Percentiles rank a stretch among this genome's conserved stretches.
Conservation (phyloP, 2,797 vertebrate species). For the Sardinella longiceps region DNA sequence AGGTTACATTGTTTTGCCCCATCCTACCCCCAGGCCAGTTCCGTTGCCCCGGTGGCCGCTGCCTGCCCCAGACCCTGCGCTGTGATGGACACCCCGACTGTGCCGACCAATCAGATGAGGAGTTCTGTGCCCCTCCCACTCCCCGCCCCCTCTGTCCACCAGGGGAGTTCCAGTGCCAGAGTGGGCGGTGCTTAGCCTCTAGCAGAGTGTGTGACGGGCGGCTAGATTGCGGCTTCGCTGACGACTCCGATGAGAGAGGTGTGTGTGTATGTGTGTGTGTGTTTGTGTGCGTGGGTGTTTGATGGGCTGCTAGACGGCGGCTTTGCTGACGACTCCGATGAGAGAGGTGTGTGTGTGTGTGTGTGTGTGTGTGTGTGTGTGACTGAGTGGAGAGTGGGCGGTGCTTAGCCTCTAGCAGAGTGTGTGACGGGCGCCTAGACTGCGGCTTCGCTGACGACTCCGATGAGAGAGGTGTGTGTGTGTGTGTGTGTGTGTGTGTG, state of each 20-base stretch:
- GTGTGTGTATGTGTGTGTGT: constrained; percentile 25
- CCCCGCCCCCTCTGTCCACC: constrained; percentile 62
- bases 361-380: constrained; percentile 12
- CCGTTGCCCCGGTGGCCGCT: constrained; percentile 78
- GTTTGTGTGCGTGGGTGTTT: not conserved
- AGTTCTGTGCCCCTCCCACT: constrained; percentile 71
- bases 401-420: no score
- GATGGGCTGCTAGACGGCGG: no score
- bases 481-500: constrained; percentile 1
- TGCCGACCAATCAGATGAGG: constrained; percentile 83
- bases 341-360: not conserved
- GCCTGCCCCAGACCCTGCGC: constrained; percentile 75
- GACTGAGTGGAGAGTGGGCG: no score
- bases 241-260: constrained; percentile 81
- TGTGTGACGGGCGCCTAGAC: no score
- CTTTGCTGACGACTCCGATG: no score
- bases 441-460: no score
- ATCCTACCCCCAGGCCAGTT: constrained; percentile 73
- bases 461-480: not conserved
- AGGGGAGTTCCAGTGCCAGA: constrained; percentile 79
- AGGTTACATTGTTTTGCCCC: no score
- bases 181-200: constrained; percentile 69
- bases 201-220: constrained; percentile 73
- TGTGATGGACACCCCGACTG: constrained; percentile 85
- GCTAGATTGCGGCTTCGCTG: constrained; percentile 80